Base-by-base conservation (phyloP, 1,140 invertebrate species). In the Drosophila lini region DNA sequence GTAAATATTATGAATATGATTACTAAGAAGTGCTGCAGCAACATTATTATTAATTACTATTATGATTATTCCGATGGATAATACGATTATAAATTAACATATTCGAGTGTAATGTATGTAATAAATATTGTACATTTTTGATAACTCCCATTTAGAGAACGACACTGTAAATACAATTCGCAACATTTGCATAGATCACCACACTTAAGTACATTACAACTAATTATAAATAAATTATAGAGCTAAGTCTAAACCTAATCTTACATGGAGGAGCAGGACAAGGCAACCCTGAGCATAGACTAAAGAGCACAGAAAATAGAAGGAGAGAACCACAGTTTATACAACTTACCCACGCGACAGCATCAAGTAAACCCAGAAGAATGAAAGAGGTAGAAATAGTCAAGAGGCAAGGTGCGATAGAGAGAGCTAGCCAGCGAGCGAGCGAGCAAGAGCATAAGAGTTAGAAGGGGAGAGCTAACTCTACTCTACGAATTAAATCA, bases 1-100 rank as follows among this genome's bases (percentile, higher is more conserved):
- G 80, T 89, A 89, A 89, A 84, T 89, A 89, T 89, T 86, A 80
- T 83, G 79, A 75, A 86, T 78, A 78, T 86, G 83, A 86, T 86
- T 88, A 86, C 77, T 74, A 83, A 80, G 80, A 63, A 64, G 45
- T 76, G 73, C 76, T 70, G 65, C 63, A 88, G 81, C 76, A 81
- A 79, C 79, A 75, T 57, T 44, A 75, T 75, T 64, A 73, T 74
- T 83, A 53, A 83, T 79, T 80, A 83, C 41, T 25, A 81, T 88
- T 81, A 88, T 81, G 73, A 85, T 82, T 79, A 79, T 74, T 80
- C 71, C 74, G 45, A 68, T 68, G 32, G 65, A 65, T 69, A 65
- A 82, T 78, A 74, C 57, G 41, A 64, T 60, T 77, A 74, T 32
- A 63, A 47, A 74, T 74, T 38, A 22, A 56, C 44, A 74, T 74